Conservation (phyloP, 1,140 invertebrate genomes). For the Lepidotrigona ventralis region DNA sequence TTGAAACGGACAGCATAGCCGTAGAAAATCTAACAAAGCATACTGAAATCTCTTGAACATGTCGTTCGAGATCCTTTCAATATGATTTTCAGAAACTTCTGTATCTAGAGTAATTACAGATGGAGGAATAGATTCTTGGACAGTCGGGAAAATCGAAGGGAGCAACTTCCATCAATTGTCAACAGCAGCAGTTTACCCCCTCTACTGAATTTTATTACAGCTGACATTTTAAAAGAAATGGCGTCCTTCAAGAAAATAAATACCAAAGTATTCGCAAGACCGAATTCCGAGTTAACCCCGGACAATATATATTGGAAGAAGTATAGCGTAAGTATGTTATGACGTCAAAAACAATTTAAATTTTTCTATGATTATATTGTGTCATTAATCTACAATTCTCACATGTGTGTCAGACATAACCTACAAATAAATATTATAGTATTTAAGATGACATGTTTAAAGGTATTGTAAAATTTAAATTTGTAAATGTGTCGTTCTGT, state of each 20-base stretch:
- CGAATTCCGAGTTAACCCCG: slow-evolving; percentile 84
- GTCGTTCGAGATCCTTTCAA: neutral
- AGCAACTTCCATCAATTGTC: slow-evolving; percentile 49
- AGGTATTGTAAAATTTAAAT: neutral
- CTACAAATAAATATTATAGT: slow-evolving; percentile 33
- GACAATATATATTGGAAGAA: slow-evolving; percentile 93
- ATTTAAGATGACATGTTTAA: neutral
- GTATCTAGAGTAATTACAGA: neutral
- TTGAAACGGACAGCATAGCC: slow-evolving; percentile 50
- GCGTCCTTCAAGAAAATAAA: slow-evolving; percentile 88
- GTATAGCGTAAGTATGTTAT: slow-evolving; percentile 83
- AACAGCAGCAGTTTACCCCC: slow-evolving; percentile 43
- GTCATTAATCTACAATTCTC: neutral
- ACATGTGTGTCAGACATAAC: slow-evolving; percentile 60
- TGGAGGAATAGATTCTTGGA: neutral
- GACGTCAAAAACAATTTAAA: neutral
- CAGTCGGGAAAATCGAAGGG: slow-evolving; percentile 1
- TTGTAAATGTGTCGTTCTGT: slow-evolving; percentile 31
- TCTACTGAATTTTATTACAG: slow-evolving; percentile 43
- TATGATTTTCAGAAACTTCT: neutral
- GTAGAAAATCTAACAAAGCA: slow-evolving; percentile 32
- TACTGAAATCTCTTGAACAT: slow-evolving; percentile 32
- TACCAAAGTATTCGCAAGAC: slow-evolving; percentile 85
- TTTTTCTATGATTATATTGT: neutral
- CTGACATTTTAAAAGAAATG: slow-evolving; percentile 71